These are phyloP conservation scores for Hipparchia sbordonii DNA, from an alignment of 2,888 invertebrate genomes.

Conservation along the genomic window DNA sequence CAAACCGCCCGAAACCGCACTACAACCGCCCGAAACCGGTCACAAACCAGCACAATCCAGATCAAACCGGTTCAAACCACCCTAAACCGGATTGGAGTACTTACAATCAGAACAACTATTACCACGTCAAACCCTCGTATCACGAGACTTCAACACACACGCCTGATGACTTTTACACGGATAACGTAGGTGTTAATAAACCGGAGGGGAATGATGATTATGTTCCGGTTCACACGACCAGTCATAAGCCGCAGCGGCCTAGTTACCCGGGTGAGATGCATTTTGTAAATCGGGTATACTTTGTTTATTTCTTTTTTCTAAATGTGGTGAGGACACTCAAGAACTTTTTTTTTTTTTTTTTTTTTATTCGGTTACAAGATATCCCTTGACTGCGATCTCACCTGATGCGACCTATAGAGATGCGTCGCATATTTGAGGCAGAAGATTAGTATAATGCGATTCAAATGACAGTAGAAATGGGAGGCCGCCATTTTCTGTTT, in stretches of 20 bases:
- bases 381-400: too few species aligned
- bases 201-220: constrained; percentile 72
- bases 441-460: too few species aligned
- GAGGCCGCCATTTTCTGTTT: too few species aligned
- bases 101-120: constrained; percentile 62
- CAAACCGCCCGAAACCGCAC: constrained; percentile 55
- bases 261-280: constrained; percentile 76
- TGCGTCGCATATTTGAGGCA: too few species aligned
- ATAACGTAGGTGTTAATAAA: constrained; percentile 49
- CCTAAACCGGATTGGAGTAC: constrained; percentile 60
- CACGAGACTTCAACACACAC: constrained; percentile 68
- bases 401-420: too few species aligned
- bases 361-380: too few species aligned
- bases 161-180: constrained; percentile 61
- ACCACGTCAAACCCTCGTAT: constrained; percentile 78
- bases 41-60: constrained; percentile 48
- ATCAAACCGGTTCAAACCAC: constrained; percentile 49
- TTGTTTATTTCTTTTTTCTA: constrained; percentile 29
- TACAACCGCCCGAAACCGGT: constrained; percentile 50
- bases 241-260: constrained; percentile 65
- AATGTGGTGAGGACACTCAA: constrained; percentile 43
- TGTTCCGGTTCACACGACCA: constrained; percentile 67
- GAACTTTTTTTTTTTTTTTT: too few species aligned
- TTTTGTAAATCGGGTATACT: constrained; percentile 34
- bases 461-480: too few species aligned